Evolutionary conservation across 2,113 vertebrate species (phyloP).

Genomic region (Tringa solitaria): DNA sequence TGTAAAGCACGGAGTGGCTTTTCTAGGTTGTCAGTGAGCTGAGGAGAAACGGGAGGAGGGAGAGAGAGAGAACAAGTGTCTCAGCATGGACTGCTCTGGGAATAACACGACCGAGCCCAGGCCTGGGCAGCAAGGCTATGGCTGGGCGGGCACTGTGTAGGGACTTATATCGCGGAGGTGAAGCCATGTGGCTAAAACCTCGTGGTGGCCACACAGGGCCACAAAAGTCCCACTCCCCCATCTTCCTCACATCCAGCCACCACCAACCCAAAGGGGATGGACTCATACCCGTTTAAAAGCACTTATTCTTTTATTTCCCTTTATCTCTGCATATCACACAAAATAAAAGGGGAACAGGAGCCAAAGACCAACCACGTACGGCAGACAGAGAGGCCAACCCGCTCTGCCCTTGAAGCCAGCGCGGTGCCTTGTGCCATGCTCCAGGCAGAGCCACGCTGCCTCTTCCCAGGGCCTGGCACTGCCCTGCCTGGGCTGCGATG

Average conservation of each 20-base stretch:
- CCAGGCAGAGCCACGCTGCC: not conserved
- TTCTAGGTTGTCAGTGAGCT: not conserved
- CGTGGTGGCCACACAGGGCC: accelerated
- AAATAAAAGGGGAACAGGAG: not conserved
- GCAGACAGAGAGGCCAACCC: not conserved
- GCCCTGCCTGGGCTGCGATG: not conserved
- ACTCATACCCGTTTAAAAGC: not conserved
- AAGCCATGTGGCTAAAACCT: not conserved
- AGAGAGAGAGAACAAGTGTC: not conserved
- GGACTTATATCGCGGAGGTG: not conserved
- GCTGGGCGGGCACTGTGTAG: too few species aligned
- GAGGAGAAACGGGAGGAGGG: not conserved
- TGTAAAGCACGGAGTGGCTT: not conserved
- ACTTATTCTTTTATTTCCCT: not conserved
- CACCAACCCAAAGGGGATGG: not conserved
- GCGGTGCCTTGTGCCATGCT: accelerated
- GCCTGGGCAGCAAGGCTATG: not conserved
- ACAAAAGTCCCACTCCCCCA: not conserved
- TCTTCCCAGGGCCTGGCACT: not conserved
- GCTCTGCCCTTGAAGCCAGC: not conserved
- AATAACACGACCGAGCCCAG: not conserved
- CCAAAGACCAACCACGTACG: not conserved
- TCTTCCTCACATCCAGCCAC: not conserved
- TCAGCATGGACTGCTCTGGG: not conserved
- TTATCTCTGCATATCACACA: not conserved